Base-by-base conservation (phyloP, 2,797 vertebrate genomes). In the Xenopus petersii region DNA sequence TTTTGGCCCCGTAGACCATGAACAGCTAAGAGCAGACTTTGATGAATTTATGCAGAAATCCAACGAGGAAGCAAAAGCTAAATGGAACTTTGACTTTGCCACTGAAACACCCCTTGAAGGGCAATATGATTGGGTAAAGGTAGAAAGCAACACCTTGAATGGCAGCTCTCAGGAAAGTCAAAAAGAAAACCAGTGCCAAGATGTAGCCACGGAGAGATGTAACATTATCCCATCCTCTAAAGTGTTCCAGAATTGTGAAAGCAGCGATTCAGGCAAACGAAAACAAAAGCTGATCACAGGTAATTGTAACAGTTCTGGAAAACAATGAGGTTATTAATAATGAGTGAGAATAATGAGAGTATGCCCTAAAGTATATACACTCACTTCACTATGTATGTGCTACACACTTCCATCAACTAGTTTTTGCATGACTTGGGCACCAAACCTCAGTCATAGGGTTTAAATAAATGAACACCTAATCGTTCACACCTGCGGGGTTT, bases 31-130 rank as follows among this genome's bases (percentile, higher is more conserved):
- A 74, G 75, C 26, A 0, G 96, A 97, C 66, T 92, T 89, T n/a
- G 84, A 85, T 1, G 71, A 82, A 0, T 68, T 88, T 3, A 71
- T 97, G 79, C 84, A 26, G 5, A 82, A 82, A 8, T 90, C 94
- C 12, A 84, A 93, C 73, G 89, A 94, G 33, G 94, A 95, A 15
- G 93, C 94, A 2, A 87, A 87, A 0, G 81, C 36, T 0, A 94
- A 92, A n/a, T 98, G 96, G 97, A 91, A 94, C 84, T 98, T 95
- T 26, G 88, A 98, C 88, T 98, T 98, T 46, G 62, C 84, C 77
- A 88, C 80, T 0, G 93, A 96, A 64, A 92, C 88, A 0, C 97
- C 97, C 0, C 80, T 98, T 82, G 88, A 92, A 63, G 90, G 94
- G 4, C 33, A 84, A 0, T 95, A 93, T 72, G 82, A 88, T 80